Base-by-base conservation (phyloP, 2,888 invertebrate species). In the Colletes collaris region DNA sequence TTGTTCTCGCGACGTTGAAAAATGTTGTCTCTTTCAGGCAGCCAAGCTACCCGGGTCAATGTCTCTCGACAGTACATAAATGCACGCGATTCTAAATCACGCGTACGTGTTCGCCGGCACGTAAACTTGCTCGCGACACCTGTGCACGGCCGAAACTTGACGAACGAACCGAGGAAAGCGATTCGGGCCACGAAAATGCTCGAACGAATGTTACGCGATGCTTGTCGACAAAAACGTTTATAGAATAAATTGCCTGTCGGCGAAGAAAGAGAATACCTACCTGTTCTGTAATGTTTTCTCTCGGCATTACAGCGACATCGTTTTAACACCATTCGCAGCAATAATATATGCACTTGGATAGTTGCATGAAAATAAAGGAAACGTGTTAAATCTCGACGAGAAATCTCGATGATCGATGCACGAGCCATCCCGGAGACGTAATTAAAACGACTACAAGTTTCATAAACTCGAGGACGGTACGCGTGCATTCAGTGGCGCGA, bases 1-100 rank as follows among this genome's bases (percentile, higher is more conserved):
- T 89, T 87, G 85, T 89, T 89, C 86, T 73, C 77, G 46, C 69
- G 89, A 89, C 89, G 85, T 88, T 88, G 89, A 89, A 85, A 82
- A 88, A 88, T 86, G 86, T 71, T 67, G 82, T 86, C 87, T 84
- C 86, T 89, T 86, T 83, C 76, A 66, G 72, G 72, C 60, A 10
- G 66, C 49, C 56, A 46, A 6, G 56, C 62, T 71, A 62, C 37
- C 37, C 68, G 72, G 80, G 76, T 87, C 86, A 82, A 85, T 86
- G 87, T 81, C 85, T 86, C 78, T 86, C 78, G 60, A 27, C 64
- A 50, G 67, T 46, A 59, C 76, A 70, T 69, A 68, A 63, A 59
- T 46, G 55, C 75, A 16, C n/a, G 13, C 40, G 63, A 62, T 46
- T 59, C 74, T 71, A 66, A 72, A 76, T 71, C 58, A 62, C 58